These are phyloP conservation scores for Lepidiolamprologus cunningtoni DNA, from an alignment of 2,113 vertebrate genomes.

Conservation along the genomic window DNA sequence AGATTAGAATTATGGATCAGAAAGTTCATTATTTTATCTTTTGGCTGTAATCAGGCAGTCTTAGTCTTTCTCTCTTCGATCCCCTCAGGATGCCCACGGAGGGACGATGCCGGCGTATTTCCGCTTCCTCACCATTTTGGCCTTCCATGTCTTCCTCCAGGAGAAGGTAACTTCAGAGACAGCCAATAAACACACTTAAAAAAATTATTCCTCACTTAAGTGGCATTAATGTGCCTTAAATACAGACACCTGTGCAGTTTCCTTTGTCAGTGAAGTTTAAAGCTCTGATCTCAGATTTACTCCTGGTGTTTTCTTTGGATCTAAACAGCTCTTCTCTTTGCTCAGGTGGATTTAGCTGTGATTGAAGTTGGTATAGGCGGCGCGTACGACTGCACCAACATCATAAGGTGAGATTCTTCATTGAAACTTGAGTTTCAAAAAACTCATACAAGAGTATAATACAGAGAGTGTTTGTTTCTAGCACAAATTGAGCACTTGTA, in stretches of 20 bases:
- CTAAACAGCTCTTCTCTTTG: not conserved
- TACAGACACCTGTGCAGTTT: not conserved
- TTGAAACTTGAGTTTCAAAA: not conserved
- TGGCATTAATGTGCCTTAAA: not conserved
- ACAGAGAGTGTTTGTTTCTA: not conserved
- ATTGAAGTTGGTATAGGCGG: constrained; percentile 95
- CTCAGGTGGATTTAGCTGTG: constrained; percentile 66
- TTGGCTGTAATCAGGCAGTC: not conserved
- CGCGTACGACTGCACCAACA: constrained; percentile 94
- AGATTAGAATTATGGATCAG: not conserved
- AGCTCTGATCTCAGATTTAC: not conserved
- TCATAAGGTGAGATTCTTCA: constrained; percentile 74
- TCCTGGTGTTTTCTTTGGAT: not conserved
- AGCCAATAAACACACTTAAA: not conserved
- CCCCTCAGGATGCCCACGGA: constrained; percentile 59
- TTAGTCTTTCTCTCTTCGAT: not conserved
- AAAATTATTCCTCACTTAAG: not conserved
- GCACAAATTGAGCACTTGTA: not conserved
- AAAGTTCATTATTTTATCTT: not conserved
- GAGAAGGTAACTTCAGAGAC: constrained; percentile 78
- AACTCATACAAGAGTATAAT: not conserved
- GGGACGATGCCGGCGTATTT: constrained; percentile 87
- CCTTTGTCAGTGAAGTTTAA: not conserved
- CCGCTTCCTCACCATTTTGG: constrained; percentile 94
- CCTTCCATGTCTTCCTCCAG: constrained; percentile 91